Evolutionary conservation across 2,113 vertebrate species (phyloP).

Genomic region (Hystrix cristata): DNA sequence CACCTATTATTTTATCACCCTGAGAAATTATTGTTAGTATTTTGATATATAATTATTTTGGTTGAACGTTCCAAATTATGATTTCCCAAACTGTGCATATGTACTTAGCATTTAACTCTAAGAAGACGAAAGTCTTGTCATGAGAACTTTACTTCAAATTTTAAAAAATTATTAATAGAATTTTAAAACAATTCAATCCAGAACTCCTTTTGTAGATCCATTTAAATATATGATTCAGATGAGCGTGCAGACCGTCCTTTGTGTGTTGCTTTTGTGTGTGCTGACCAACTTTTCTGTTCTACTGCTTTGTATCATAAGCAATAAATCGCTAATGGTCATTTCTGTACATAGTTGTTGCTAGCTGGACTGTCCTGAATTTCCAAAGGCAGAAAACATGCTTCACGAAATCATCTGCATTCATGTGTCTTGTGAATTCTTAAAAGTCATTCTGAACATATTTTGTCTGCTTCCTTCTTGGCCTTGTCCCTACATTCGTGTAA

Average conservation of each 20-base stretch:
- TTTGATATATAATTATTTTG: not conserved
- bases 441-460: slow-evolving; percentile 70
- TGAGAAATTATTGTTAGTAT: not conserved
- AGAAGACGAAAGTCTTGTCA: not conserved
- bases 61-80: slow-evolving; percentile 55
- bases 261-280: slow-evolving; percentile 5
- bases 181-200: not conserved
- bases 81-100: slow-evolving; percentile 10
- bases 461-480: slow-evolving; percentile 73
- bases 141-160: slow-evolving; percentile 60
- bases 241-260: not conserved
- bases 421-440: slow-evolving; percentile 78
- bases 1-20: not conserved
- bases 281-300: slow-evolving; percentile 57
- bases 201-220: not conserved
- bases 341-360: slow-evolving; percentile 69
- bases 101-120: slow-evolving; percentile 38
- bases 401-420: slow-evolving; percentile 71
- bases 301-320: slow-evolving; percentile 56
- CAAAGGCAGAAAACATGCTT: slow-evolving; percentile 78
- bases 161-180: slow-evolving; percentile 52
- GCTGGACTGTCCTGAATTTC: slow-evolving; percentile 79
- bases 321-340: slow-evolving; percentile 75
- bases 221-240: slow-evolving; percentile 59
- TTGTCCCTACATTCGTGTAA: slow-evolving; percentile 18